Conservation (phyloP, 2,113 vertebrate genomes). For the Orcinus orca region DNA sequence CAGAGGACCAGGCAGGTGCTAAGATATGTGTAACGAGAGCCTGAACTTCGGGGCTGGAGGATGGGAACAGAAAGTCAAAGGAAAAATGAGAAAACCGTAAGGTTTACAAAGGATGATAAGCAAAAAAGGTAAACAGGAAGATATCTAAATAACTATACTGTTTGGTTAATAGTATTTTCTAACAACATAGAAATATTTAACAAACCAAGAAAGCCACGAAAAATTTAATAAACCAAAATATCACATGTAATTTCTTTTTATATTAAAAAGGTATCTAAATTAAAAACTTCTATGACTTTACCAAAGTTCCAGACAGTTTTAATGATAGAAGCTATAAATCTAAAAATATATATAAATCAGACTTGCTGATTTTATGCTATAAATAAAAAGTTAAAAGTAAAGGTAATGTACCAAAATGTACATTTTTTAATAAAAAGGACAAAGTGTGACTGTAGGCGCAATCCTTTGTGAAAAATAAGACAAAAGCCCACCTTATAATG, state of each 20-base stretch:
- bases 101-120: neutral
- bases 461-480: neutral
- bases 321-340: neutral
- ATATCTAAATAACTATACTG: neutral
- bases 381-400: neutral
- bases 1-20: neutral
- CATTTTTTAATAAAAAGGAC: neutral
- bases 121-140: neutral
- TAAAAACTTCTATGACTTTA: neutral
- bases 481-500: neutral
- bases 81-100: neutral
- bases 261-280: neutral
- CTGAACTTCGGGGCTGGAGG: neutral
- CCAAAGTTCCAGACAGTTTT: neutral
- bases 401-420: neutral
- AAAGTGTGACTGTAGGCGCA: neutral
- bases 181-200: neutral
- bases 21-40: too few relatives aligned
- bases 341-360: neutral
- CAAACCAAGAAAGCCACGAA: neutral
- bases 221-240: neutral
- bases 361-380: neutral
- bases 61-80: neutral
- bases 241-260: neutral
- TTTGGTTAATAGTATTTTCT: neutral